These are phyloP conservation scores for Cyrtonyx montezumae DNA, from an alignment of 2,113 vertebrate genomes.

Conservation along the genomic window DNA sequence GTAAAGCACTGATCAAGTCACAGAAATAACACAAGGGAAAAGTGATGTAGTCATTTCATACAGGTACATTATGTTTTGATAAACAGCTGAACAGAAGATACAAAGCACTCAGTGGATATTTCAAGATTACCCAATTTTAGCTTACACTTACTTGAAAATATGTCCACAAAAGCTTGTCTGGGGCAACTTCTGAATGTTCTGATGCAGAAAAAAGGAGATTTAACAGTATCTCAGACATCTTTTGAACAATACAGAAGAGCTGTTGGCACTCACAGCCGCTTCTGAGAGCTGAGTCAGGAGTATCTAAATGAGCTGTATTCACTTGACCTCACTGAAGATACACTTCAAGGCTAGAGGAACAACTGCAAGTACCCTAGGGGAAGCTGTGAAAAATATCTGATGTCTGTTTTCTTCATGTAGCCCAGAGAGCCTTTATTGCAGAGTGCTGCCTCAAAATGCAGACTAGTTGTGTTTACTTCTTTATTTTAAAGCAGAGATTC, in stretches of 20 bases:
- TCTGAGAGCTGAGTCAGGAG: not conserved
- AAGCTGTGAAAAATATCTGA: conserved; percentile 6
- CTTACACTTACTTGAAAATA: not conserved
- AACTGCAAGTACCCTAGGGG: not conserved
- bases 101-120: not conserved
- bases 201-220: not conserved
- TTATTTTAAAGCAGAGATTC: not conserved
- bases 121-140: not conserved
- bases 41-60: not conserved
- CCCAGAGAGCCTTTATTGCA: not conserved
- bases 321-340: conserved; percentile 14
- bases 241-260: not conserved
- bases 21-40: not conserved
- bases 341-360: not conserved
- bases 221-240: not conserved
- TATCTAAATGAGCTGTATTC: conserved; percentile 10
- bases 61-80: not conserved
- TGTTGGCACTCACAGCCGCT: not conserved
- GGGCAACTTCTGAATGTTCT: not conserved
- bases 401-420: not conserved
- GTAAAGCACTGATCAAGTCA: not conserved
- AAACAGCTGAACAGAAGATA: conserved; percentile 19
- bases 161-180: not conserved
- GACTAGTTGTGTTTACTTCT: not conserved
- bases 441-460: not conserved